Evolutionary conservation across 2,797 vertebrate species (phyloP).

Genomic region (Hoplostethus mediterraneus): DNA sequence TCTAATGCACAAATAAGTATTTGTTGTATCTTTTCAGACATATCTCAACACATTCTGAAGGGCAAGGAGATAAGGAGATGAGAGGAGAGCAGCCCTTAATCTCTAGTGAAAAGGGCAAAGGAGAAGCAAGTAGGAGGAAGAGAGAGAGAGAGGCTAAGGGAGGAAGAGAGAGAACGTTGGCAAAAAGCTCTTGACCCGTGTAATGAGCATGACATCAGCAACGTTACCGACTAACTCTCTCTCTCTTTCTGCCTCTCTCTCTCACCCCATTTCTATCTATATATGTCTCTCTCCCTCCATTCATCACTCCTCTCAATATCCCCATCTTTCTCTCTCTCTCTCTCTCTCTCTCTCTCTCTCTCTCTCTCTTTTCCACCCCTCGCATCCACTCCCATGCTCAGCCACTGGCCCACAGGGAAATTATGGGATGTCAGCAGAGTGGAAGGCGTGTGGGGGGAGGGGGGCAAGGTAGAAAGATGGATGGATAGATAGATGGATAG

Average conservation of each 20-base stretch:
- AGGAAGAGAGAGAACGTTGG: not conserved
- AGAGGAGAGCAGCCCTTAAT: too few relatives aligned
- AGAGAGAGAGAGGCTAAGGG: not conserved
- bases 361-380: conserved; percentile 7
- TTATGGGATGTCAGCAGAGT: conserved; percentile 52
- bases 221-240: too few relatives aligned
- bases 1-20: too few relatives aligned
- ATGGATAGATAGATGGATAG: not conserved
- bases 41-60: too few relatives aligned
- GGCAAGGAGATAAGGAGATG: too few relatives aligned
- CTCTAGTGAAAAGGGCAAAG: not conserved
- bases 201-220: too few relatives aligned
- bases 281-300: not conserved
- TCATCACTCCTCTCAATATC: not conserved
- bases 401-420: conserved; percentile 54
- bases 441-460: conserved; percentile 2
- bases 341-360: not conserved
- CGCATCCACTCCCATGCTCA: conserved; percentile 20
- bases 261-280: too few relatives aligned
- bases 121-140: not conserved
- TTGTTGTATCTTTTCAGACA: too few relatives aligned
- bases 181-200: not conserved
- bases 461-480: not conserved
- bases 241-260: too few relatives aligned
- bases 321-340: not conserved